These are phyloP conservation scores for Chorisops tibialis DNA, from an alignment of 2,888 invertebrate species.

Conservation along the genomic window DNA sequence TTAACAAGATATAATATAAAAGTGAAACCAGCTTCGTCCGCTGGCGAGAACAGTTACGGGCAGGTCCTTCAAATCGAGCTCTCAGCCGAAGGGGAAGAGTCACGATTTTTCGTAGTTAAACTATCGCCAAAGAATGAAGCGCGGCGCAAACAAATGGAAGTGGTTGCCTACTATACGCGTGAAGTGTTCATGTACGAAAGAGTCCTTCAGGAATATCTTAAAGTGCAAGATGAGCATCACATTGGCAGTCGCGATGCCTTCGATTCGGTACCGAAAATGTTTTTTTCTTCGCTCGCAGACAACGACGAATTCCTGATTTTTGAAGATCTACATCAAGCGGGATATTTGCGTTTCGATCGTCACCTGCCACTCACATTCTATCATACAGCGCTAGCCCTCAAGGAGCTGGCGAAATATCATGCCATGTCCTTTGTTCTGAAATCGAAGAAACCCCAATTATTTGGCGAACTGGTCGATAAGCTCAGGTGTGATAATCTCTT, in stretches of 20 bases:
- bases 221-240: slow-evolving; percentile 26
- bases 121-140: slow-evolving; percentile 43
- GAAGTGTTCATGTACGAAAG: slow-evolving; percentile 43
- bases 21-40: neutral
- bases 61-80: slow-evolving; percentile 36
- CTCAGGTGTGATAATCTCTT: slow-evolving; percentile 42
- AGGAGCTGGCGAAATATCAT: slow-evolving; percentile 53
- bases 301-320: slow-evolving; percentile 43
- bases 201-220: slow-evolving; percentile 38
- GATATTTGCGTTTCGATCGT: slow-evolving; percentile 41
- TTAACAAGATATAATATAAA: neutral
- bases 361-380: slow-evolving; percentile 48
- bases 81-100: neutral
- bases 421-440: slow-evolving; percentile 53
- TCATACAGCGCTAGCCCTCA: slow-evolving; percentile 48
- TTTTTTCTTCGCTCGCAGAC: slow-evolving; percentile 36
- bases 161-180: slow-evolving; percentile 41
- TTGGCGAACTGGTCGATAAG: slow-evolving; percentile 35
- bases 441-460: slow-evolving; percentile 38
- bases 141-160: slow-evolving; percentile 40
- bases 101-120: slow-evolving; percentile 38
- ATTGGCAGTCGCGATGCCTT: neutral
- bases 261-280: slow-evolving; percentile 37
- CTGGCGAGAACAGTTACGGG: slow-evolving; percentile 40
- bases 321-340: slow-evolving; percentile 40